Percentiles rank a stretch among this genome's conserved stretches.
These are phyloP conservation scores for Arremon aurantiirostris DNA, from an alignment of 2,797 vertebrate genomes.

Conservation along the genomic window DNA sequence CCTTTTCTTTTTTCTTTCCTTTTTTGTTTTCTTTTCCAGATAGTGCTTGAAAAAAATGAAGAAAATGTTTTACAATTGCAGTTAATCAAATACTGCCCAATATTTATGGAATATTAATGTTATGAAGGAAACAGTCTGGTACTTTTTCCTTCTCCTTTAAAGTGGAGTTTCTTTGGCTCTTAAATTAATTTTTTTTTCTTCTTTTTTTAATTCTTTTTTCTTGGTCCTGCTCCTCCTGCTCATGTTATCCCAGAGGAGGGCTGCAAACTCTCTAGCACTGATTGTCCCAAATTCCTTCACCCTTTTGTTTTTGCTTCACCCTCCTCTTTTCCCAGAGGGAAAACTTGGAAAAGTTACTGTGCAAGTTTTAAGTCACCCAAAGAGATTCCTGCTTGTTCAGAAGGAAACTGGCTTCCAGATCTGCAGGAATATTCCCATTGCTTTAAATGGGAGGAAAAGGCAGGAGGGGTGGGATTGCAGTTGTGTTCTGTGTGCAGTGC, in stretches of 20 bases:
- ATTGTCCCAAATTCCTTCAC: not conserved
- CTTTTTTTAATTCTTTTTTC: not conserved
- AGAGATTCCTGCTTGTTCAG: not conserved
- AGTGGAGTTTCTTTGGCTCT: conserved; percentile 23
- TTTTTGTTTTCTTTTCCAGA: not conserved
- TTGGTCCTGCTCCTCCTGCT: not conserved
- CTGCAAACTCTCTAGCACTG: not conserved
- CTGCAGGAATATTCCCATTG: not conserved
- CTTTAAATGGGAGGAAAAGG: not conserved
- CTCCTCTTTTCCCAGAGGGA: not conserved
- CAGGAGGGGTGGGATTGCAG: not conserved
- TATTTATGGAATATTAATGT: conserved; percentile 30
- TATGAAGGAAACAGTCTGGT: conserved; percentile 45
- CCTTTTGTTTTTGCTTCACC: not conserved
- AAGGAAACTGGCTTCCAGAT: not conserved
- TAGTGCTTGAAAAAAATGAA: not conserved
- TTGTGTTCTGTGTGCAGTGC: not conserved
- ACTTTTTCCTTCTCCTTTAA: conserved; percentile 32
- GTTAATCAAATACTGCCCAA: not conserved
- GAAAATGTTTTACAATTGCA: not conserved
- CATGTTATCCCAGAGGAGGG: not conserved
- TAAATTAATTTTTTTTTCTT: not conserved
- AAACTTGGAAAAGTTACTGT: not conserved
- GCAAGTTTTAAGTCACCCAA: not conserved
- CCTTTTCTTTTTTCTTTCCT: not conserved